phyloP scores from a whole-genome alignment of 2,113 vertebrate genomes.

The Cavia porcellus region DNA sequence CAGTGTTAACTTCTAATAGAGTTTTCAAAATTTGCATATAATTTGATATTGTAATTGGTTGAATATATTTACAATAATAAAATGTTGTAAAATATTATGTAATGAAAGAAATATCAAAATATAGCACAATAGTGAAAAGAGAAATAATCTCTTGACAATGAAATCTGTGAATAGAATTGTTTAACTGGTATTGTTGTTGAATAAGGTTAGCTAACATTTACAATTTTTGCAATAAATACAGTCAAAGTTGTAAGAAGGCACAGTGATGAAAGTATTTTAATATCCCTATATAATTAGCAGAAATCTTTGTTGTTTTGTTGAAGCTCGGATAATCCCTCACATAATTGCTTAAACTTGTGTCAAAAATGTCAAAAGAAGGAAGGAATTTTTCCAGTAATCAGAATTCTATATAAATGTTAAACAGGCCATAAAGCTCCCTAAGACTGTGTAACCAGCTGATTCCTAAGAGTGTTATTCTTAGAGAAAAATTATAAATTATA shows the following conservation, averaged over 20 bases:
- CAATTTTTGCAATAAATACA: not conserved
- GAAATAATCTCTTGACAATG: not conserved
- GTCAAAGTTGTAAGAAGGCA: constrained; percentile 39
- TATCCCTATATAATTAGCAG: constrained; percentile 50
- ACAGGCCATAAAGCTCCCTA: constrained; percentile 21
- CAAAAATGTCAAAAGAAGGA: constrained; percentile 76
- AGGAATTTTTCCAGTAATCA: constrained; percentile 58
- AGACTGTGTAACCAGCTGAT: not conserved
- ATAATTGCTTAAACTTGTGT: constrained; percentile 64
- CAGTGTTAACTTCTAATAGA: constrained; percentile 22
- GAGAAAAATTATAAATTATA: not conserved
- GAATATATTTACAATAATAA: not conserved
- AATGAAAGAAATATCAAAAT: constrained; percentile 62
- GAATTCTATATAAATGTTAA: constrained; percentile 82
- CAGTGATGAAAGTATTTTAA: constrained; percentile 33
- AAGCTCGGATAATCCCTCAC: constrained; percentile 68
- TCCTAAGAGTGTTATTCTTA: not conserved
- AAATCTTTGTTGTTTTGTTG: constrained; percentile 43
- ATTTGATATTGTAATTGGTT: constrained; percentile 18
- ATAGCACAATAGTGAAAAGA: constrained; percentile 5
- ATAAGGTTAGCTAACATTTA: constrained; percentile 43
- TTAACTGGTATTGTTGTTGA: constrained; percentile 50
- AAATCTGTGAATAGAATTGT: constrained; percentile 57
- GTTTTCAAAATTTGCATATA: constrained; percentile 54
- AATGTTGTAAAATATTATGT: not conserved